Percentiles rank a stretch among this genome's conserved stretches.
phyloP scores from a whole-genome alignment of 2,113 vertebrate species.

The Pica pica region DNA sequence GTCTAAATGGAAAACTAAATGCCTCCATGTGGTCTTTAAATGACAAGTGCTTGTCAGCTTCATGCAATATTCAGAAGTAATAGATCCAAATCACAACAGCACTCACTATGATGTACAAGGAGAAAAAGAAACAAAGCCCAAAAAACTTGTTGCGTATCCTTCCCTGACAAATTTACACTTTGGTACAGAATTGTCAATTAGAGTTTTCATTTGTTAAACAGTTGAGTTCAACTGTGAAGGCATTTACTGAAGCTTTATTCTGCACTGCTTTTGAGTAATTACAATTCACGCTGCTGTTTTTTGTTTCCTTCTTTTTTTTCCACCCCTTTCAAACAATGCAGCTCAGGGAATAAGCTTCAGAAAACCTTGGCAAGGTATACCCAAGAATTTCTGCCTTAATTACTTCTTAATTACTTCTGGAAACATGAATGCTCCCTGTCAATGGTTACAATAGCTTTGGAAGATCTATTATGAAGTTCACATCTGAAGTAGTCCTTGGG shows the following conservation, averaged over 20 bases:
- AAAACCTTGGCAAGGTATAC: conserved; percentile 61
- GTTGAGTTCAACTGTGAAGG: conserved; percentile 76
- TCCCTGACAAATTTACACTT: conserved; percentile 77
- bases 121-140: conserved; percentile 50
- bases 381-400: conserved; percentile 55
- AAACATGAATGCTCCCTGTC: conserved; percentile 27
- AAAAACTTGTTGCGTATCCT: conserved; percentile 74
- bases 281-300: conserved; percentile 30
- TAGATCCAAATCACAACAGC: conserved; percentile 79
- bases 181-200: conserved; percentile 74
- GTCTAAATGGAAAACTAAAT: conserved; percentile 85
- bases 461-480: conserved; percentile 11
- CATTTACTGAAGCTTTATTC: conserved; percentile 69
- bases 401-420: conserved; percentile 65
- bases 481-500: conserved; percentile 11
- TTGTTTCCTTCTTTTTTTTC: not conserved
- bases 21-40: conserved; percentile 84
- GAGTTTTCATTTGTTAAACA: conserved; percentile 74
- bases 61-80: conserved; percentile 84
- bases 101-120: conserved; percentile 66
- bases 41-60: conserved; percentile 84
- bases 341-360: conserved; percentile 54
- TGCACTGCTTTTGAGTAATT: conserved; percentile 64
- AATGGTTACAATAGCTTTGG: conserved; percentile 26
- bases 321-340: conserved; percentile 20